Evolutionary conservation across 1,140 invertebrate genomes (phyloP).

Genomic region (Drosophila pallidifrons): DNA sequence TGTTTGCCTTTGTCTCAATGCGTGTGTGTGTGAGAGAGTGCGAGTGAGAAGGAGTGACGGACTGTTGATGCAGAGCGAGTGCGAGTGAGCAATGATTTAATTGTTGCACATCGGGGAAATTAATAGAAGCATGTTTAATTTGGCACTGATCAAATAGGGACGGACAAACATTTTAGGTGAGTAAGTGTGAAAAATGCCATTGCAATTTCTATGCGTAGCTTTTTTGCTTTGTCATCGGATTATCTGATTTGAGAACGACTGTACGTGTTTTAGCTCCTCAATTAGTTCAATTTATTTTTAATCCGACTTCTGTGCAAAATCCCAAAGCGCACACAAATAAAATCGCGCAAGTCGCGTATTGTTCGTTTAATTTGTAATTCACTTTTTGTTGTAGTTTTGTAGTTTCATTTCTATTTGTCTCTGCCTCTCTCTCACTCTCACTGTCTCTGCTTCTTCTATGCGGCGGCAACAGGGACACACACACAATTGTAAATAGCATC

Average conservation of each 20-base stretch:
- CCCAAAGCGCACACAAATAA: slow-evolving; percentile 57
- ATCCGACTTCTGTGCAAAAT: slow-evolving; percentile 48
- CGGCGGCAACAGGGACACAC: slow-evolving; percentile 56
- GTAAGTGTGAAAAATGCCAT: slow-evolving; percentile 4
- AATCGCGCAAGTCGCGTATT: slow-evolving; percentile 71
- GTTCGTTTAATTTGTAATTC: slow-evolving; percentile 69
- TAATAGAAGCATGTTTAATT: slow-evolving; percentile 73
- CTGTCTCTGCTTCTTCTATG: slow-evolving; percentile 24
- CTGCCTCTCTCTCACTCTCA: background rate
- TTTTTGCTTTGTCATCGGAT: background rate
- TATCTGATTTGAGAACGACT: slow-evolving; percentile 20
- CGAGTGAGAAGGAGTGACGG: slow-evolving; percentile 4
- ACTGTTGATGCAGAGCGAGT: slow-evolving; percentile 25
- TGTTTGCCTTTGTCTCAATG: slow-evolving; percentile 10
- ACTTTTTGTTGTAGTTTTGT: slow-evolving; percentile 44
- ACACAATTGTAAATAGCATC: slow-evolving; percentile 71
- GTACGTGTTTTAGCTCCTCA: slow-evolving; percentile 58
- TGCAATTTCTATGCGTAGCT: slow-evolving; percentile 35
- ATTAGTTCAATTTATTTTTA: slow-evolving; percentile 79
- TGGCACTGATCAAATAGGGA: slow-evolving; percentile 75
- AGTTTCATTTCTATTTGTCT: slow-evolving; percentile 38
- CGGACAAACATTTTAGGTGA: slow-evolving; percentile 77
- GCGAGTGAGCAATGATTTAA: slow-evolving; percentile 30
- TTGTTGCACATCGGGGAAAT: slow-evolving; percentile 29
- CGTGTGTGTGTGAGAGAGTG: slow-evolving; percentile 13